These are phyloP conservation scores for Hoplostethus atlanticus DNA, from an alignment of 2,797 vertebrate species.

Conservation along the genomic window DNA sequence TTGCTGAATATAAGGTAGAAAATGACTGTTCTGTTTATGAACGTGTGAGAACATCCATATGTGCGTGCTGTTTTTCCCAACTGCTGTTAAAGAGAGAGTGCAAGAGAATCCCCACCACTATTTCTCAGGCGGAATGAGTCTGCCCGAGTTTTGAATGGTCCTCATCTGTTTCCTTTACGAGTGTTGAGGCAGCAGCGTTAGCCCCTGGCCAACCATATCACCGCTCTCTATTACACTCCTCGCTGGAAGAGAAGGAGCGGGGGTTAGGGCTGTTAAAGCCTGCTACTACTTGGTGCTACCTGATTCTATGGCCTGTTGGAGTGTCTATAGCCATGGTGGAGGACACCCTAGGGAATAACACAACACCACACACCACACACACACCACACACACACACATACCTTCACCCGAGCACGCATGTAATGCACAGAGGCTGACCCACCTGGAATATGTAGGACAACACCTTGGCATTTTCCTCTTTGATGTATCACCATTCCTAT, in stretches of 20 bases:
- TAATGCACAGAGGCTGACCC: constrained; percentile 14
- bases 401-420: background rate
- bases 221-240: constrained; percentile 54
- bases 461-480: constrained; percentile 24
- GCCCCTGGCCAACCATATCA: constrained; percentile 60
- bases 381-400: background rate
- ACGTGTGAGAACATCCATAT: background rate
- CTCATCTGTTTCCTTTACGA: constrained; percentile 72
- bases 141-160: constrained; percentile 53
- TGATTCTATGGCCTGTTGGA: constrained; percentile 51
- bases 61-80: constrained; percentile 14
- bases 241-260: constrained; percentile 50
- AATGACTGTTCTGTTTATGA: background rate
- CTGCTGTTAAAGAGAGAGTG: constrained; percentile 25
- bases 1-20: background rate
- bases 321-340: constrained; percentile 52
- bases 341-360: constrained; percentile 43
- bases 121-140: constrained; percentile 57
- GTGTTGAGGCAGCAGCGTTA: constrained; percentile 41
- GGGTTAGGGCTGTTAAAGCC: constrained; percentile 59
- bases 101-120: constrained; percentile 33
- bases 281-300: constrained; percentile 46
- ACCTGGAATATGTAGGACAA: constrained; percentile 20
- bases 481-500: constrained; percentile 21
- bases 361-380: constrained; percentile 3